These are phyloP conservation scores for Anolis sagrei DNA, from an alignment of 2,113 vertebrate genomes.

Conservation along the genomic window DNA sequence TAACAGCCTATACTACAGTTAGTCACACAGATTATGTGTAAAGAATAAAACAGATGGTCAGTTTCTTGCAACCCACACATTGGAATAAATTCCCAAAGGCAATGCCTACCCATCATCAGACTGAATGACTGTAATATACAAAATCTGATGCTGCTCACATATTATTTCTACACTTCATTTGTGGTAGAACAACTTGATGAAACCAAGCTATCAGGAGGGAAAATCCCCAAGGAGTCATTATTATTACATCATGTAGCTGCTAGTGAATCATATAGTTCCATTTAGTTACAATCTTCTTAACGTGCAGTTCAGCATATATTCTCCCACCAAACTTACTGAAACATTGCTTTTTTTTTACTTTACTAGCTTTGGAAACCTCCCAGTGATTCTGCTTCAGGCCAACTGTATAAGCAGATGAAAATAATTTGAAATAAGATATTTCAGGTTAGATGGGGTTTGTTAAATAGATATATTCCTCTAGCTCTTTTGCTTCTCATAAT, in stretches of 20 bases:
- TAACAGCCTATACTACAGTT: slow-evolving; percentile 34
- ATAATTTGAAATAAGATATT: slow-evolving; percentile 33
- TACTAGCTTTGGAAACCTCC: not conserved
- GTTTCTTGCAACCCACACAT: slow-evolving; percentile 24
- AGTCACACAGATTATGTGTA: slow-evolving; percentile 41
- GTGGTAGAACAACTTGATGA: not conserved
- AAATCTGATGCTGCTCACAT: slow-evolving; percentile 23
- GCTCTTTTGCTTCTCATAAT: not conserved
- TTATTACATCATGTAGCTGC: slow-evolving; percentile 2
- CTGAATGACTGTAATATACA: slow-evolving; percentile 27
- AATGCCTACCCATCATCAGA: slow-evolving; percentile 33
- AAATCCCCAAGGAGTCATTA: not conserved
- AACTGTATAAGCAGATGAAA: slow-evolving; percentile 6
- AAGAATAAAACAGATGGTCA: slow-evolving; percentile 53
- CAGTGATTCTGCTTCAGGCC: not conserved
- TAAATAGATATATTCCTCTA: slow-evolving; percentile 6
- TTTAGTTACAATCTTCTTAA: slow-evolving; percentile 7
- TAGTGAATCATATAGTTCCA: not conserved
- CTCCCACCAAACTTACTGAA: not conserved
- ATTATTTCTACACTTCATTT: slow-evolving; percentile 14
- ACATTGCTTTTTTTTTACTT: not conserved
- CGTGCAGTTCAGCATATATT: not conserved
- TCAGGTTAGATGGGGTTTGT: slow-evolving; percentile 8
- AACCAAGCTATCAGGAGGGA: accelerated
- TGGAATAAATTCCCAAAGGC: slow-evolving; percentile 43